Conservation (phyloP, 2,888 invertebrate species). For the Scelioninae gen. 2 region DNA sequence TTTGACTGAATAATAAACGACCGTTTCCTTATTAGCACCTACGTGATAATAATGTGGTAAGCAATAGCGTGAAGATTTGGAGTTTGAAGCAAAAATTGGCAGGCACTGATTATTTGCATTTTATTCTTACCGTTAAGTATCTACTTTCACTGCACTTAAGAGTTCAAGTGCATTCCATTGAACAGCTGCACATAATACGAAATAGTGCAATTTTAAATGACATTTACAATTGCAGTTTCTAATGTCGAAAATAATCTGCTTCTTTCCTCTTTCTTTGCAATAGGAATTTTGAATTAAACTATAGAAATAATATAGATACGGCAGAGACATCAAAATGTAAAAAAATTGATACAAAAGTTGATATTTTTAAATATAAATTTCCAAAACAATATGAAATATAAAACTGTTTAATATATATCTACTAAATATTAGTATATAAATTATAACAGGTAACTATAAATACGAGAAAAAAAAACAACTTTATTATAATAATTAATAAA, state of each 20-base stretch:
- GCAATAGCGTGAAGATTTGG: neutral
- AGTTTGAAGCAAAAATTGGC: constrained; percentile 34
- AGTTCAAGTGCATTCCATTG: constrained; percentile 52
- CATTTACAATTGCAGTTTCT: constrained; percentile 4
- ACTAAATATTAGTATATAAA: too few relatives aligned
- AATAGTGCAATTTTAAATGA: constrained; percentile 13
- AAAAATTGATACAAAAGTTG: too few relatives aligned
- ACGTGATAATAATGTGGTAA: constrained; percentile 11
- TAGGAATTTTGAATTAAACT: neutral
- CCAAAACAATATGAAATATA: too few relatives aligned
- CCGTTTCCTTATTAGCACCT: constrained; percentile 18
- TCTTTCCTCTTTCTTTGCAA: too few relatives aligned
- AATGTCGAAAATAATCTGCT: constrained; percentile 5
- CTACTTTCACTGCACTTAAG: constrained; percentile 53
- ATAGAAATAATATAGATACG: too few relatives aligned
- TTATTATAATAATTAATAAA: neutral
- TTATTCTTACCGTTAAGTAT: constrained; percentile 56
- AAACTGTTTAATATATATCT: too few relatives aligned
- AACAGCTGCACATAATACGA: constrained; percentile 26
- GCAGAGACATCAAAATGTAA: too few relatives aligned
- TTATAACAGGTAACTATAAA: too few relatives aligned
- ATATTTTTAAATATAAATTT: too few relatives aligned
- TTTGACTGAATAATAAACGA: neutral
- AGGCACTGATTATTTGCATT: constrained; percentile 53
- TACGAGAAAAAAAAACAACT: too few relatives aligned